Evolutionary conservation across 2,797 vertebrate genomes (phyloP).

Genomic region (Sebastes taczanowskii): DNA sequence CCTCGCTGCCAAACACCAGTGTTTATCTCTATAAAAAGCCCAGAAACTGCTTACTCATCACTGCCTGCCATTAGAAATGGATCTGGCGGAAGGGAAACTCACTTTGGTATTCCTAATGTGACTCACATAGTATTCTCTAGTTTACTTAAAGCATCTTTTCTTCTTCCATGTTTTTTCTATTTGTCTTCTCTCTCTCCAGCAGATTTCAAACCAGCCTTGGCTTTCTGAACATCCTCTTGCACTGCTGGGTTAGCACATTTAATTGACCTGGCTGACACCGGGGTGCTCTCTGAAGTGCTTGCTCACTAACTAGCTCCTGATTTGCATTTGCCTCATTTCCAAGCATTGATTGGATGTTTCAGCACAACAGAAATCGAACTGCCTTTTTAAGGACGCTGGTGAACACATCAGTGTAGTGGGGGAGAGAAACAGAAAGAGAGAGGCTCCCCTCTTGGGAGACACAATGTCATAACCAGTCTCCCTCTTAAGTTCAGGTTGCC

Average conservation of each 20-base stretch:
- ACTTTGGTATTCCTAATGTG: slow-evolving; percentile 33
- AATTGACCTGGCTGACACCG: slow-evolving; percentile 65
- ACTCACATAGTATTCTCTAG: slow-evolving; percentile 34
- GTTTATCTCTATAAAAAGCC: slow-evolving; percentile 58
- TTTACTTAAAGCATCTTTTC: slow-evolving; percentile 41
- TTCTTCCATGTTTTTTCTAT: slow-evolving; percentile 13
- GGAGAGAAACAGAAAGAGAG: not conserved
- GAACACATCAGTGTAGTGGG: slow-evolving; percentile 32
- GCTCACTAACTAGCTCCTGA: slow-evolving; percentile 74
- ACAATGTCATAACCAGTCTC: slow-evolving; percentile 46
- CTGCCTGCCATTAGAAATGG: slow-evolving; percentile 51
- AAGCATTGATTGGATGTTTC: slow-evolving; percentile 79
- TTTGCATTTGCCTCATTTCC: slow-evolving; percentile 81
- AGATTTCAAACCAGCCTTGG: slow-evolving; percentile 39
- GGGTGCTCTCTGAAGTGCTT: slow-evolving; percentile 64
- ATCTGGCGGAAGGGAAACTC: slow-evolving; percentile 28
- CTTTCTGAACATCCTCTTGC: slow-evolving; percentile 33
- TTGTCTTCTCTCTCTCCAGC: slow-evolving; percentile 20
- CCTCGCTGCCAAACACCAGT: slow-evolving; percentile 53
- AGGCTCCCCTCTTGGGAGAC: slow-evolving; percentile 26
- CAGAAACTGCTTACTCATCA: slow-evolving; percentile 65
- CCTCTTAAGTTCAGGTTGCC: slow-evolving; percentile 35
- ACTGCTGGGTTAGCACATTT: slow-evolving; percentile 55
- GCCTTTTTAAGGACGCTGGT: slow-evolving; percentile 62
- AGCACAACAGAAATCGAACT: slow-evolving; percentile 72